phyloP scores from a whole-genome alignment of 2,113 vertebrate species.

The Pogona vitticeps region DNA sequence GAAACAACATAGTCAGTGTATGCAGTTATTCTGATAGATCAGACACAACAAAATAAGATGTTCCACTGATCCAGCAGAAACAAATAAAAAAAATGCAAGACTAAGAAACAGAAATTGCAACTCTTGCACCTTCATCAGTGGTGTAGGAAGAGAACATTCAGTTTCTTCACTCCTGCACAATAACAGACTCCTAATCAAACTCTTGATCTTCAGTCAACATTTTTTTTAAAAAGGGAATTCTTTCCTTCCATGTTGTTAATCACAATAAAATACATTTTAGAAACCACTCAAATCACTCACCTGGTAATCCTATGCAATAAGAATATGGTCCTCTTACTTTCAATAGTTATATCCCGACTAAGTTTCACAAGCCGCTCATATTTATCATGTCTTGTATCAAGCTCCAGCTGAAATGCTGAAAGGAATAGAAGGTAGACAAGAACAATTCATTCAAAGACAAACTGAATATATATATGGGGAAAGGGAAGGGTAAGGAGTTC shows the following conservation, averaged over 20 bases:
- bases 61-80: neutral
- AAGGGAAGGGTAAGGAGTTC: neutral
- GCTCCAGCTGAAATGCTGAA: constrained; percentile 91
- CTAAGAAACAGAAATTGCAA: neutral
- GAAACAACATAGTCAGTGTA: neutral
- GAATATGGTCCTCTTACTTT: constrained; percentile 97
- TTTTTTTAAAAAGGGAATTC: neutral
- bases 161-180: neutral
- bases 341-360: constrained; percentile 94
- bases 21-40: neutral
- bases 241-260: neutral
- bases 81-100: neutral
- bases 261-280: neutral
- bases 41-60: neutral
- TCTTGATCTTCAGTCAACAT: neutral
- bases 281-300: constrained; percentile 62
- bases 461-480: neutral
- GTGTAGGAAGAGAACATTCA: neutral
- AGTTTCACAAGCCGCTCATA: constrained; percentile 95
- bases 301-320: constrained; percentile 93
- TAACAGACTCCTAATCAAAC: neutral
- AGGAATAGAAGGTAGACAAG: constrained; percentile 15
- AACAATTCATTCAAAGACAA: neutral
- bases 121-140: neutral
- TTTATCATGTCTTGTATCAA: constrained; percentile 94